Percentiles rank a stretch among this genome's conserved stretches.
phyloP scores from a whole-genome alignment of 2,113 vertebrate species.

The Pterocles orientalis region DNA sequence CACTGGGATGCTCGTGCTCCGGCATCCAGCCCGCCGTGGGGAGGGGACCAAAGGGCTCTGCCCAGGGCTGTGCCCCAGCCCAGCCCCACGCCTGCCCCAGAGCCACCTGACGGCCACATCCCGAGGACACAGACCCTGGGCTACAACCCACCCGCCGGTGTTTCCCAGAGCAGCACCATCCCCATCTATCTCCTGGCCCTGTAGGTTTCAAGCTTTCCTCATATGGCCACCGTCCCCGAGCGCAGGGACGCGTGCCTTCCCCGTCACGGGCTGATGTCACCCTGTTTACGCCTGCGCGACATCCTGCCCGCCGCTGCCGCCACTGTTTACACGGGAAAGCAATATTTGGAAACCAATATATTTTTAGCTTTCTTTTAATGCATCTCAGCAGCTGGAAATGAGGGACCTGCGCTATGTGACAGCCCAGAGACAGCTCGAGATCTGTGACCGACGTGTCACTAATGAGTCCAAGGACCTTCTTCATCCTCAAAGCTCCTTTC shows the following conservation, averaged over 20 bases:
- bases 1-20: not conserved
- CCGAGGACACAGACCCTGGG: not conserved
- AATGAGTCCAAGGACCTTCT: not conserved
- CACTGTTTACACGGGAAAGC: conserved; percentile 35
- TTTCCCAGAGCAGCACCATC: not conserved
- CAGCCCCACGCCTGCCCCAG: too few relatives aligned
- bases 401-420: not conserved
- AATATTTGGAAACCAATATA: not conserved
- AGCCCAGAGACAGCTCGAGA: not conserved
- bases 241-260: rapidly evolving
- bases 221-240: rapidly evolving
- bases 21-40: not conserved
- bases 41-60: not conserved
- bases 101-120: rapidly evolving
- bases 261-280: not conserved
- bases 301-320: not conserved
- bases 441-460: rapidly evolving
- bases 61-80: not conserved
- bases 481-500: not conserved
- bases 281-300: not conserved
- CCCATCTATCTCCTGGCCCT: not conserved
- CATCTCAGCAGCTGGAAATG: conserved; percentile 22
- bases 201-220: not conserved
- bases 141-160: not conserved
- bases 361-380: conserved; percentile 53